Evolutionary conservation across 1,140 invertebrate genomes (phyloP).

Genomic region (Drosophila quadrilineata): DNA sequence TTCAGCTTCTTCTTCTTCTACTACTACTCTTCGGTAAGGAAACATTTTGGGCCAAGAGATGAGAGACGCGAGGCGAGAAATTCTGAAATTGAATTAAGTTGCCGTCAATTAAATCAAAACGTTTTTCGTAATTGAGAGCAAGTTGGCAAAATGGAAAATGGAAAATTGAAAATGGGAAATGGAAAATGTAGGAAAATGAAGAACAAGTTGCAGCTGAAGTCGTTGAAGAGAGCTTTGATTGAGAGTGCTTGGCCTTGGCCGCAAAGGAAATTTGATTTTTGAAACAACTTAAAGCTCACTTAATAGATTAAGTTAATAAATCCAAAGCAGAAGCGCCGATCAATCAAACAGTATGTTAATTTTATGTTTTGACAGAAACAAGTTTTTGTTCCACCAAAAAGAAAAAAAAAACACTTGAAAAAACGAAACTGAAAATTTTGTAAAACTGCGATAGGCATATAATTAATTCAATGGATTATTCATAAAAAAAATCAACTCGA

Average conservation of each 20-base stretch:
- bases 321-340: too few species aligned
- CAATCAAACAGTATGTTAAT: too few species aligned
- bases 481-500: too few species aligned
- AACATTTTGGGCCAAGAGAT: background rate
- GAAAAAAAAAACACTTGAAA: background rate
- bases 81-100: slow-evolving; percentile 44
- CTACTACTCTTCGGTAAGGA: too few species aligned
- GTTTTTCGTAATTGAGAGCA: slow-evolving; percentile 40
- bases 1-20: too few species aligned
- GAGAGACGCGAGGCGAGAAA: background rate
- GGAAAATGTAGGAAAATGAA: too few species aligned
- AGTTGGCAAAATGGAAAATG: slow-evolving; percentile 16
- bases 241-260: slow-evolving; percentile 2
- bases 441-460: background rate
- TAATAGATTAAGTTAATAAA: too few species aligned
- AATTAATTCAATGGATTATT: background rate
- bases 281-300: too few species aligned
- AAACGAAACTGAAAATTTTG: too few species aligned
- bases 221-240: slow-evolving; percentile 4
- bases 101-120: slow-evolving; percentile 50
- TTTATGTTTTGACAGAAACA: background rate
- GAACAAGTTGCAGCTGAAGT: too few species aligned
- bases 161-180: background rate
- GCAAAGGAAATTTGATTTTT: background rate
- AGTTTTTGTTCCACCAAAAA: background rate